Evolutionary conservation across 2,113 vertebrate species (phyloP).

Genomic region (Semnornis frantzii): DNA sequence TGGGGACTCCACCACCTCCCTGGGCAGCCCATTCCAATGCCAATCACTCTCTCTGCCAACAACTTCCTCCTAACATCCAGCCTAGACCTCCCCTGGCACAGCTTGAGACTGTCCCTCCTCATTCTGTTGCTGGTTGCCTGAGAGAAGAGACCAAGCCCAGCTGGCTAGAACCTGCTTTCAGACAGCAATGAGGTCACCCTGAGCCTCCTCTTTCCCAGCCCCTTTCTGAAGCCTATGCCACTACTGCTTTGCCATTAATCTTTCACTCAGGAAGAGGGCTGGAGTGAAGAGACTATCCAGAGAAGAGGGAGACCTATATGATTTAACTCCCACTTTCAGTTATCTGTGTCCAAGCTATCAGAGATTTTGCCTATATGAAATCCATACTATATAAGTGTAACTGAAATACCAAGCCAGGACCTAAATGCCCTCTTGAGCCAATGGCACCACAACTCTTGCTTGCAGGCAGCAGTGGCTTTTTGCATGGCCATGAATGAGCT

Average conservation of each 20-base stretch:
- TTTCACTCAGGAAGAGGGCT: background rate
- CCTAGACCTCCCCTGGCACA: too few species aligned
- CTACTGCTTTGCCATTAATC: background rate
- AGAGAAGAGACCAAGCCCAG: too few species aligned
- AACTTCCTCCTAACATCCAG: too few species aligned
- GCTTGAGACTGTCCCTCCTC: too few species aligned
- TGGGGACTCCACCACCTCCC: too few species aligned
- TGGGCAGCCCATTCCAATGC: too few species aligned
- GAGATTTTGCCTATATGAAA: background rate
- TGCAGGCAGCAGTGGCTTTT: background rate
- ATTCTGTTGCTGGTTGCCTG: too few species aligned
- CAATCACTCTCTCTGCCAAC: too few species aligned
- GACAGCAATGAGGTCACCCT: too few species aligned
- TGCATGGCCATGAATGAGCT: background rate
- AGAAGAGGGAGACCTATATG: background rate
- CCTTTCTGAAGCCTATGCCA: background rate
- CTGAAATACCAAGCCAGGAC: background rate
- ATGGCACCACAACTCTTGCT: accelerated
- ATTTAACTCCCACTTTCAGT: background rate
- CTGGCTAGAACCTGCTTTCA: too few species aligned
- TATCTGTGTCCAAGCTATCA: background rate
- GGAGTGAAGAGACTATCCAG: background rate
- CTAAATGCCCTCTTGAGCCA: background rate
- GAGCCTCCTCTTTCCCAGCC: background rate
- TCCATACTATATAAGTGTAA: background rate